Evolutionary conservation across 2,797 vertebrate genomes (phyloP).

Genomic region (Lindbergichthys nudifrons): DNA sequence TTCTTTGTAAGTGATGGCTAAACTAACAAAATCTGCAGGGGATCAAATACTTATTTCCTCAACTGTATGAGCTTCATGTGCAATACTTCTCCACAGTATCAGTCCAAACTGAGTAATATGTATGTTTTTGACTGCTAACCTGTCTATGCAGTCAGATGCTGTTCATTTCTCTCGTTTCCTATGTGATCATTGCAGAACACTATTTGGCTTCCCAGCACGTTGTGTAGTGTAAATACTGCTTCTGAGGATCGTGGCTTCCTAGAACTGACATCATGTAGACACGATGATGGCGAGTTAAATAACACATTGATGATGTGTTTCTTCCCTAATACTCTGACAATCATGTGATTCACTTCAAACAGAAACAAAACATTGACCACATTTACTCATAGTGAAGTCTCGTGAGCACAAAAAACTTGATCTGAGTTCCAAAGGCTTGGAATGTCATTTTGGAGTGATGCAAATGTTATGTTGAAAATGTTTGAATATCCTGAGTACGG

Average conservation of each 20-base stretch:
- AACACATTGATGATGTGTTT: slow-evolving; percentile 55
- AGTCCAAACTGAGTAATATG: slow-evolving; percentile 14
- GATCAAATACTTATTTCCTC: no score
- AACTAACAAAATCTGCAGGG: no score
- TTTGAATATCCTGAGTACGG: slow-evolving; percentile 2
- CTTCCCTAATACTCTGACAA: slow-evolving; percentile 21
- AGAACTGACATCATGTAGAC: slow-evolving; percentile 73
- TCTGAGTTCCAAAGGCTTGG: slow-evolving; percentile 28
- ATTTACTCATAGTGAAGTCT: slow-evolving; percentile 46
- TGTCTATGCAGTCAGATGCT: not conserved
- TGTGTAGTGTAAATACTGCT: slow-evolving; percentile 71
- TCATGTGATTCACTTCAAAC: slow-evolving; percentile 22
- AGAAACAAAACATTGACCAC: slow-evolving; percentile 38
- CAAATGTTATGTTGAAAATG: slow-evolving; percentile 16
- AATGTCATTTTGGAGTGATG: slow-evolving; percentile 36
- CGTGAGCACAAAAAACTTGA: slow-evolving; percentile 2
- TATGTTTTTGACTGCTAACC: slow-evolving; percentile 1
- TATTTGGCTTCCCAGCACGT: slow-evolving; percentile 38
- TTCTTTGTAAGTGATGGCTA: no score
- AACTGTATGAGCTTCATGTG: slow-evolving; percentile 14
- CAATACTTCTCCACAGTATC: not conserved
- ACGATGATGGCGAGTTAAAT: slow-evolving; percentile 51
- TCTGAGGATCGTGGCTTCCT: slow-evolving; percentile 60
- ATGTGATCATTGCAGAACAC: slow-evolving; percentile 42
- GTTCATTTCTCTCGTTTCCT: not conserved